Evolutionary conservation across 2,797 vertebrate species (phyloP).

Genomic region (Sphaeramia orbicularis): DNA sequence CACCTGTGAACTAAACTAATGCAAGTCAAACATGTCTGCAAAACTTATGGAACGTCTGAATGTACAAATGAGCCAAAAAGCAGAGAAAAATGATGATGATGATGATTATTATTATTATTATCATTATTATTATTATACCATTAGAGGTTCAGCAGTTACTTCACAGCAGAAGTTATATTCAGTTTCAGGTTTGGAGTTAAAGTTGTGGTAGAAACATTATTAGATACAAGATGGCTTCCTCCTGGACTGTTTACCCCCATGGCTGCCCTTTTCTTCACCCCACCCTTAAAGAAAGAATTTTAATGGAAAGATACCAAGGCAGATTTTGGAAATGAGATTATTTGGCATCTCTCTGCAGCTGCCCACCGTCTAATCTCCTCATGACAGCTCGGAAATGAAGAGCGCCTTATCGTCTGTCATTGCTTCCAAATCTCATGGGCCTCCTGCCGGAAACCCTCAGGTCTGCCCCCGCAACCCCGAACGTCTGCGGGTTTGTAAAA

Average conservation of each 20-base stretch:
- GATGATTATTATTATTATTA: too few species aligned
- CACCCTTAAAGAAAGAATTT: constrained; percentile 64
- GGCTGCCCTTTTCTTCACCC: constrained; percentile 56
- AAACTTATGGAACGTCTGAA: too few species aligned
- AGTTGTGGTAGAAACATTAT: constrained; percentile 55
- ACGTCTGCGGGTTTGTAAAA: constrained; percentile 13
- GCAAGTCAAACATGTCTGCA: too few species aligned
- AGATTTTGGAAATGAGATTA: constrained; percentile 76
- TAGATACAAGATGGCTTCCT: constrained; percentile 40
- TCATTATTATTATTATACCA: too few species aligned
- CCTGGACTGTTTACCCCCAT: constrained; percentile 44
- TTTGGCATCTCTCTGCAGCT: constrained; percentile 58
- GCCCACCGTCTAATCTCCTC: constrained; percentile 70
- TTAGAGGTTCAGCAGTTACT: too few species aligned
- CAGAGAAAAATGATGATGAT: too few species aligned
- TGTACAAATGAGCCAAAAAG: too few species aligned
- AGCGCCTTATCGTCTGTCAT: constrained; percentile 70
- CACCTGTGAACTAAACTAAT: too few species aligned
- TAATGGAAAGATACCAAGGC: constrained; percentile 70
- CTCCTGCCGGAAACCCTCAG: constrained; percentile 36
- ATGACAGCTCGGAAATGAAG: constrained; percentile 68
- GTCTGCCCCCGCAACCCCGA: constrained; percentile 54
- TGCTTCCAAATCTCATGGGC: constrained; percentile 65
- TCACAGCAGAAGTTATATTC: too few species aligned
- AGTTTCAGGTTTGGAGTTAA: too few species aligned